Evolutionary conservation across 2,888 invertebrate species (phyloP), one percentile per base, ranked within the genome.

Genomic region (Epiblema foenella): DNA sequence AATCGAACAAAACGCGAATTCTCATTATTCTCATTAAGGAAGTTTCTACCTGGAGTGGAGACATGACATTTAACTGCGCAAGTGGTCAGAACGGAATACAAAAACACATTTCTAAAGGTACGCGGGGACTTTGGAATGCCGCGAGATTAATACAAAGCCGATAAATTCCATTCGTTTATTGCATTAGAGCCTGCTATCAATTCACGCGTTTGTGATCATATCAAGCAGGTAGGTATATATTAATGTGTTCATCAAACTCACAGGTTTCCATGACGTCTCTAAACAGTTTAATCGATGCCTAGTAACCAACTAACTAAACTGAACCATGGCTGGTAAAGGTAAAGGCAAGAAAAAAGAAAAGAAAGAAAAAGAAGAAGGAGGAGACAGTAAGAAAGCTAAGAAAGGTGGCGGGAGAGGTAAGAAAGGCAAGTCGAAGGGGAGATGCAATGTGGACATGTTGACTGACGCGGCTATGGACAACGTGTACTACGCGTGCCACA

Each of bases 401-500:
- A 93, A 88, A 77, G 94, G 89, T 76, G 93, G 88, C 51, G 91
- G 87, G 67, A 91, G 88, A 68, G 89, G 88, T 15, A 94, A 94
- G 77, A 94, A 94, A 76, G 94, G 94, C 73, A 95, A 93, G 62
- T 94, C 95, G 0, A 93, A 93, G 80, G 95, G 95, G 4, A 94
- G 96, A 79, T 96, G 96, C 79, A 95, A 96, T 46, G 96, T 97
- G 67, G 98, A 98, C 80, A 97, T 98, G 81, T 95, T 98, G 81
- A 97, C 97, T 75, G 97, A 97, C 78, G 96, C 97, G 2, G 98
- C 98, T 0, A 98, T 98, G 97, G 97, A 98, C 76, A 98, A 98
- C 83, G 98, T 98, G 0, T 98, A 98, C 85, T 97, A 97, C 82
- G 97, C 97, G 0, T 98, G 98, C 78, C 98, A 98, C 83, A 98